Conservation (phyloP, 2,113 vertebrate species). For the Proteles cristata region DNA sequence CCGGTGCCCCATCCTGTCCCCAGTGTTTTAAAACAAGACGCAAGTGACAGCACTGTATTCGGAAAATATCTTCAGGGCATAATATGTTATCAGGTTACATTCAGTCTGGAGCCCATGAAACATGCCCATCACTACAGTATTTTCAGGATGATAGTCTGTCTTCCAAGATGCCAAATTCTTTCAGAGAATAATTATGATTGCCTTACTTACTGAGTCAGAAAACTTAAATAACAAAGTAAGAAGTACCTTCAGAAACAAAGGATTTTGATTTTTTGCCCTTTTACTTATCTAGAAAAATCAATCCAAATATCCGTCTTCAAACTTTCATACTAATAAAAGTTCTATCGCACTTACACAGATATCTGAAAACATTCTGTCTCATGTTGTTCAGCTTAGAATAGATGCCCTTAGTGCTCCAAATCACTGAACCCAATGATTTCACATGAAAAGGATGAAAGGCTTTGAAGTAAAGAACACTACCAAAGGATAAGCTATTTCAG, state of each 20-base stretch:
- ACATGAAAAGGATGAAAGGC: neutral
- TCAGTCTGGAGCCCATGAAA: neutral
- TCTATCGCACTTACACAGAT: neutral
- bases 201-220: neutral
- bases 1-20: neutral
- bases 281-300: neutral
- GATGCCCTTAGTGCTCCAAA: neutral
- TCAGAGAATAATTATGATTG: neutral
- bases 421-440: neutral
- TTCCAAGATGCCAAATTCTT: neutral
- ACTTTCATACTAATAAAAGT: neutral
- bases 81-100: neutral
- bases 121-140: neutral
- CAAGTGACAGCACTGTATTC: neutral
- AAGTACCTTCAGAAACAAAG: constrained; percentile 15
- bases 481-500: neutral
- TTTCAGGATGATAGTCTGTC: neutral
- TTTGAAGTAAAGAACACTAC: neutral
- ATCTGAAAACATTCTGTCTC: neutral
- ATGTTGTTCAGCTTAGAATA: neutral
- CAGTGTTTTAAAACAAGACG: constrained; percentile 17
- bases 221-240: neutral
- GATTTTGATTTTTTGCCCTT: neutral
- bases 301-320: neutral
- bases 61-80: neutral